A percentile compares a stretch with the other conserved stretches of the same genome.
Evolutionary conservation across 2,888 invertebrate species (phyloP).

Genomic region (Mythimna albipuncta): DNA sequence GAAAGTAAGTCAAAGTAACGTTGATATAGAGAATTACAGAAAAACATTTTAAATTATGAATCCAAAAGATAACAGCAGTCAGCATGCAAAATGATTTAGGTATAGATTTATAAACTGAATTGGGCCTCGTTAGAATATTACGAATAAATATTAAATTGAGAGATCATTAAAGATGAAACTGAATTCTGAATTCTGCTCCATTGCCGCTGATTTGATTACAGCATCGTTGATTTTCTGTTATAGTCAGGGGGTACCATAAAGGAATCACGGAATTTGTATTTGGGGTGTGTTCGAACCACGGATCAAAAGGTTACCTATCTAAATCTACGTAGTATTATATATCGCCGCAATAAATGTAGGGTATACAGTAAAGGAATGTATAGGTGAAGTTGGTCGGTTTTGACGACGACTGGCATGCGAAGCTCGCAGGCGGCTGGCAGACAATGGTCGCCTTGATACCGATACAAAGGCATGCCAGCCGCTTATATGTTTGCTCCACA

Average conservation of each 20-base stretch:
- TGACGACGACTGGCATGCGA: conserved; percentile 60
- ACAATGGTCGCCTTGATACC: conserved; percentile 62
- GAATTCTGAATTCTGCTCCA: conserved; percentile 1
- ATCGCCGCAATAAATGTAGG: background rate
- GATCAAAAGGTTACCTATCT: background rate
- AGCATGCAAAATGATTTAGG: background rate
- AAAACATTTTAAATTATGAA: background rate
- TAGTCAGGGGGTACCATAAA: background rate
- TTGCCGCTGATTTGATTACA: conserved; percentile 15
- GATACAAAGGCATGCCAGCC: conserved; percentile 71
- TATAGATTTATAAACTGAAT: conserved; percentile 21
- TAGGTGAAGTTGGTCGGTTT: conserved; percentile 33
- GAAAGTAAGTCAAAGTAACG: background rate
- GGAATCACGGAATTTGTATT: conserved; percentile 7
- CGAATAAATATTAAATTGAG: background rate
- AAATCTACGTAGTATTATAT: background rate
- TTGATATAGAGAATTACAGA: background rate
- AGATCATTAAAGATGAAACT: conserved; percentile 26
- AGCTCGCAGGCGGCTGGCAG: conserved; percentile 58
- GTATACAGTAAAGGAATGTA: background rate
- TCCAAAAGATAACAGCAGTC: background rate
- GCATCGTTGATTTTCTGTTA: background rate
- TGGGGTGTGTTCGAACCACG: background rate
- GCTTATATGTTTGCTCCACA: conserved; percentile 63
- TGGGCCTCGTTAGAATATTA: conserved; percentile 1